Base-by-base conservation (phyloP, 1,140 invertebrate genomes). In the Drosophila repleta region DNA sequence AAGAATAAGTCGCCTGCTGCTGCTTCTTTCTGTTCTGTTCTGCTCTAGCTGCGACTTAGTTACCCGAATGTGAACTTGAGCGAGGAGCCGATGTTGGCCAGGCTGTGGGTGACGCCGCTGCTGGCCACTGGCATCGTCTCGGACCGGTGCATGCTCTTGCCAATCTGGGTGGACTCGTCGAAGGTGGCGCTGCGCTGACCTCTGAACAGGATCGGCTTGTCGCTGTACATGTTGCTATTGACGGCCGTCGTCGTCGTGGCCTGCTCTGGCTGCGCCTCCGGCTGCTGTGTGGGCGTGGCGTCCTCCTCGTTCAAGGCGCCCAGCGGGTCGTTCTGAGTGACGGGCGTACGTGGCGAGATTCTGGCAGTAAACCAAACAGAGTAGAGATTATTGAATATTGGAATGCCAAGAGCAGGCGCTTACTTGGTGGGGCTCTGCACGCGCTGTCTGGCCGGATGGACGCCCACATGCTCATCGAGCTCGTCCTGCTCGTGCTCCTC, bases 281-380 rank as follows among this genome's bases (percentile, higher is more conserved):
- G 26, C 18, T 75, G 69, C 53, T 69, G 63, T 15, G 52, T 65
- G 45, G 88, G 62, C 15, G 71, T 71, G 8, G 43, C 56, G 32
- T 91, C 84, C 37, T 92, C 92, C 76, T 94, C 94, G 53, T 93
- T 93, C 41, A 97, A 93, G 24, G 97, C 96, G 8, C 97, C 97
- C 21, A 98, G 92, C 0, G 97, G 97, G 93, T 98, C 97, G 91
- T 97, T 97, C 90, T 97, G 94, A 2, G 97, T 96, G 0, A 98
- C 96, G 2, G 96, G 96, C 18, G 96, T 97, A 45, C 96, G 93
- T 17, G 95, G 94, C 21, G 94, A 94, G 64, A 95, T 92, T 90
- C 95, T 95, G 18, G 3, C 2, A 0, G n/a, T 5, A 4, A n/a
- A n/a, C n/a, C n/a, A n/a, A n/a, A n/a, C n/a, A n/a, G n/a, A n/a